Conservation (phyloP, 1,140 invertebrate species). For the Delia radicum region DNA sequence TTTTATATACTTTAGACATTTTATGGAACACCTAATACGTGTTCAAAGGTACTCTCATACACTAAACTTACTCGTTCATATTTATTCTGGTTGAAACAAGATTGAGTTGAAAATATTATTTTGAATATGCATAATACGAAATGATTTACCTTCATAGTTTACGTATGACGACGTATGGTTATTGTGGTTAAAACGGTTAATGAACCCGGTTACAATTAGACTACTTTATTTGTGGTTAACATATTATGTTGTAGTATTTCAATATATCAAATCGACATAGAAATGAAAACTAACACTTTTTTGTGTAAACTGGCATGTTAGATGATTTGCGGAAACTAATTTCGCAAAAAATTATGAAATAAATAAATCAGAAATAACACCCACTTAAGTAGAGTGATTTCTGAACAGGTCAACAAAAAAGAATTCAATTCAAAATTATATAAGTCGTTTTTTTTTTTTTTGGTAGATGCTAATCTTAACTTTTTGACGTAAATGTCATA, state of each 20-base stretch:
- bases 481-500: neutral
- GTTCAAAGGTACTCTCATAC: neutral
- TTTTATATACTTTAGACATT: neutral
- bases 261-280: no score
- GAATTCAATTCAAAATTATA: neutral
- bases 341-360: neutral
- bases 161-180: neutral
- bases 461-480: neutral
- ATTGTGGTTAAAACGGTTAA: slow-evolving; percentile 19
- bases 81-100: neutral
- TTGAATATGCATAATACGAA: no score
- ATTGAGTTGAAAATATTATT: no score
- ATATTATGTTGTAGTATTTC: no score
- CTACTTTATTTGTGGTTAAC: neutral
- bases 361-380: neutral
- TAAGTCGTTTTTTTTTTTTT: neutral
- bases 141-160: neutral
- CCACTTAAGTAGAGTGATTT: neutral
- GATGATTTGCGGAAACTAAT: no score
- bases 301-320: no score
- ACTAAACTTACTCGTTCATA: neutral
- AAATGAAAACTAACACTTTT: no score
- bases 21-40: slow-evolving; percentile 14
- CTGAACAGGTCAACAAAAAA: neutral
- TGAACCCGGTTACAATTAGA: slow-evolving; percentile 23